These are phyloP conservation scores for Drosophila mercatorum DNA, from an alignment of 2,888 invertebrate genomes.

Conservation along the genomic window DNA sequence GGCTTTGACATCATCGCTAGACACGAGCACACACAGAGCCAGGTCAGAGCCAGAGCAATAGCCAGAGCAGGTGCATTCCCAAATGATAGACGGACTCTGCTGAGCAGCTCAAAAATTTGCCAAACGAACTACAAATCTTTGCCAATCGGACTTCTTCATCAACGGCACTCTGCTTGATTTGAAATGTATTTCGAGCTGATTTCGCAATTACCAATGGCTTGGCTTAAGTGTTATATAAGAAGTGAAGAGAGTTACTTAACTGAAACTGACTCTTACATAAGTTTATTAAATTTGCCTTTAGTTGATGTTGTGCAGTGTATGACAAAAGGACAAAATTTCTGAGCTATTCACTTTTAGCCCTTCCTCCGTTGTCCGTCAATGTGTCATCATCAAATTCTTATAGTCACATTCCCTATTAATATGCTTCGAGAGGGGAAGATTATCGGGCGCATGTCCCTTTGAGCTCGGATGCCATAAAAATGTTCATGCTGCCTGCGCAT, in stretches of 20 bases:
- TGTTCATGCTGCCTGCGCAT: constrained; percentile 48
- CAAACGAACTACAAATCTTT: constrained; percentile 1
- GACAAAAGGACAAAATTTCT: not conserved
- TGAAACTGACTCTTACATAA: not conserved
- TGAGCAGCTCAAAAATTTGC: not conserved
- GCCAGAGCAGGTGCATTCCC: not conserved
- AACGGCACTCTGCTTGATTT: not conserved
- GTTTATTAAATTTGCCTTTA: not conserved
- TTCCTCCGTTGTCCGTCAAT: constrained; percentile 6
- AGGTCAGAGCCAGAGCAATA: no score
- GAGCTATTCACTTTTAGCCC: constrained; percentile 5
- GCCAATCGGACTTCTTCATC: constrained; percentile 3
- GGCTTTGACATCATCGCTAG: constrained; percentile 69
- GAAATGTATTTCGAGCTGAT: not conserved
- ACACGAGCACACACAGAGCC: not conserved
- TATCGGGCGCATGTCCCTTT: not conserved
- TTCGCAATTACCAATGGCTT: not conserved
- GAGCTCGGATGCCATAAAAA: constrained; percentile 26
- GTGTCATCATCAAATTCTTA: constrained; percentile 32
- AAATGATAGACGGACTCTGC: not conserved
- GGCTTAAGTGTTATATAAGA: not conserved
- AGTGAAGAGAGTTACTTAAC: not conserved
- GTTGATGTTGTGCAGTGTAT: not conserved
- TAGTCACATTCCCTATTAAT: constrained; percentile 9
- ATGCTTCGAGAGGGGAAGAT: not conserved